Evolutionary conservation across 2,113 vertebrate genomes (phyloP).

Genomic region (Seriola aureovittata): DNA sequence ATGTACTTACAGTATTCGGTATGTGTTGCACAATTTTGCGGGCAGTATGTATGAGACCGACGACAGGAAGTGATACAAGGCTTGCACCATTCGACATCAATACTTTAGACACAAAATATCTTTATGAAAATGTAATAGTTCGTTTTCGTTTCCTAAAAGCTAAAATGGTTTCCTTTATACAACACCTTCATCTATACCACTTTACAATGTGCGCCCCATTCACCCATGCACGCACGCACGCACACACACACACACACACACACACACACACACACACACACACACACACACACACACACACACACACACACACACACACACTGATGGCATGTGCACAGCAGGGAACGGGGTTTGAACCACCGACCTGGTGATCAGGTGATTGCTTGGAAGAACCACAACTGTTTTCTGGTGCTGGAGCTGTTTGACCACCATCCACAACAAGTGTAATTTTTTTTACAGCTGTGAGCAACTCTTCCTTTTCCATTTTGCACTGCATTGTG

Average conservation of each 20-base stretch:
- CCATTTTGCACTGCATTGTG: neutral
- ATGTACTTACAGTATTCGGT: neutral
- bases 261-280: too few species aligned
- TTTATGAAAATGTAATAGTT: too few species aligned
- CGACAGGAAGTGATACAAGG: neutral
- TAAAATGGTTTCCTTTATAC: neutral
- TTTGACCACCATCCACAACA: neutral
- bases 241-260: too few species aligned
- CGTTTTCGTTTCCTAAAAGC: neutral
- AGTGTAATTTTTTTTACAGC: neutral
- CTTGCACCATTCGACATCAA: neutral
- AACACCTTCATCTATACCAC: neutral
- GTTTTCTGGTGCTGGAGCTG: neutral
- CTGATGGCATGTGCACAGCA: neutral
- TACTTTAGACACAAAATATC: too few species aligned
- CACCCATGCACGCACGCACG: too few species aligned
- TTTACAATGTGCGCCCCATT: too few species aligned
- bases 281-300: too few species aligned
- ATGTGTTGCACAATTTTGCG: too few species aligned
- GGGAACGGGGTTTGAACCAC: neutral
- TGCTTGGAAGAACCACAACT: neutral
- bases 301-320: too few species aligned
- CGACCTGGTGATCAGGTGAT: neutral
- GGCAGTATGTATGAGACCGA: too few species aligned
- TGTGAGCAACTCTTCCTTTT: neutral